Evolutionary conservation across 2,888 invertebrate genomes (phyloP), one percentile per base, ranked within the genome.

Genomic region (Lordiphosa fenestrarum): DNA sequence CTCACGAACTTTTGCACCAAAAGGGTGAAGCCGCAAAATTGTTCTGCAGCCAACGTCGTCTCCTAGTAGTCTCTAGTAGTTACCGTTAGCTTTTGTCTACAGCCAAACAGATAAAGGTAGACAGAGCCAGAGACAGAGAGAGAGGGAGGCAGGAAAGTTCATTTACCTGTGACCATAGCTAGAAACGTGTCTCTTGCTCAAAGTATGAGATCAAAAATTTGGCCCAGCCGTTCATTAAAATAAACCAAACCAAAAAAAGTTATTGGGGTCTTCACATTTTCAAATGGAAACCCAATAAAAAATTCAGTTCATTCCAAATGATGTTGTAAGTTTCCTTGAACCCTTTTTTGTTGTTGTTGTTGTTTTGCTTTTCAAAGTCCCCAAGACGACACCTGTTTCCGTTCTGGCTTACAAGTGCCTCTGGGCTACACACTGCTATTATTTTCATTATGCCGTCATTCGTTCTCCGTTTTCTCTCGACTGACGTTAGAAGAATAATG

Each of bases 51-150:
- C 19, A 4, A 4, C 19, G 19, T 19, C 4, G 47, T 42, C 53
- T 36, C n/a, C 40, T 23, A 15, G 10, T 9, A 41, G 39, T 19
- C 36, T 25, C 51, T 44, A 15, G 42, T n/a, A 40, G 13, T 44
- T 64, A 64, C 77, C 84, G 77, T 77, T 77, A 77, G 77, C 74
- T 62, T 66, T 76, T 81, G 82, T 81, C 62, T 65, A 65, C 51
- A 59, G 37, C 46, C 30, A 42, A 50, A 38, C 37, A 33, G 39
- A 19, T 13, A 48, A 25, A 23, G 23, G 35, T 12, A 35, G 36
- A 53, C 39, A 39, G n/a, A n/a, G n/a, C n/a, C 19, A 13, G 5
- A 10, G 19, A 9, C 30, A 21, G 47, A n/a, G 19, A 2, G 15
- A 7, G 12, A 38, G 37, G 21, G 19, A 4, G 15, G 4, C 9